phyloP scores from a whole-genome alignment of 2,113 vertebrate genomes.

The Haliaeetus leucogaster region DNA sequence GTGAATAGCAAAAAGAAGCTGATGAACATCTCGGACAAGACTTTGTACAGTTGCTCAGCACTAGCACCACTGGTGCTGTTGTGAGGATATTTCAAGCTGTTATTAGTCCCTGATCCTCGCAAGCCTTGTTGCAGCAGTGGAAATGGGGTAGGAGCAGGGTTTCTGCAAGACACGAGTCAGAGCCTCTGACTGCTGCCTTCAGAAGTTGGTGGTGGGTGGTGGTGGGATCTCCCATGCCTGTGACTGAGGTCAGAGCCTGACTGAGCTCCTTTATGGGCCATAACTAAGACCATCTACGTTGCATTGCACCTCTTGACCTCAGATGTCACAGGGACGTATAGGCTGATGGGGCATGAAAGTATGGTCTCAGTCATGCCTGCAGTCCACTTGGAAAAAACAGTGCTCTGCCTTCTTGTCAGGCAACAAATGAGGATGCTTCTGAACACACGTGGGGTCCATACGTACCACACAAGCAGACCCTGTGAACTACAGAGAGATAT shows the following conservation, averaged over 20 bases:
- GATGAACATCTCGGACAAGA: neutral
- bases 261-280: rapidly evolving
- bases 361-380: neutral
- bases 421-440: neutral
- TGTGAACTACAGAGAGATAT: neutral
- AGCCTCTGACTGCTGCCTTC: neutral
- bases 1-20: neutral
- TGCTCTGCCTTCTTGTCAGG: neutral
- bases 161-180: neutral
- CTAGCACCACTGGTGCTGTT: neutral
- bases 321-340: neutral
- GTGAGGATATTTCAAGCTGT: neutral
- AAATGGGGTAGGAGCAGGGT: neutral
- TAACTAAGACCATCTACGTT: neutral
- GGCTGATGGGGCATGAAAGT: neutral
- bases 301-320: neutral
- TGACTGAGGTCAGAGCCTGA: neutral
- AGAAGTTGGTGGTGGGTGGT: neutral
- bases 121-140: neutral
- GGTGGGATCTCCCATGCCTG: neutral
- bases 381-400: neutral
- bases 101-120: neutral
- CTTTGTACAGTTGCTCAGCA: neutral
- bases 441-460: rapidly evolving
- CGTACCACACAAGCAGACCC: neutral